Base-by-base conservation (phyloP, 2,797 vertebrate genomes). In the Sebastolobus altivelis region DNA sequence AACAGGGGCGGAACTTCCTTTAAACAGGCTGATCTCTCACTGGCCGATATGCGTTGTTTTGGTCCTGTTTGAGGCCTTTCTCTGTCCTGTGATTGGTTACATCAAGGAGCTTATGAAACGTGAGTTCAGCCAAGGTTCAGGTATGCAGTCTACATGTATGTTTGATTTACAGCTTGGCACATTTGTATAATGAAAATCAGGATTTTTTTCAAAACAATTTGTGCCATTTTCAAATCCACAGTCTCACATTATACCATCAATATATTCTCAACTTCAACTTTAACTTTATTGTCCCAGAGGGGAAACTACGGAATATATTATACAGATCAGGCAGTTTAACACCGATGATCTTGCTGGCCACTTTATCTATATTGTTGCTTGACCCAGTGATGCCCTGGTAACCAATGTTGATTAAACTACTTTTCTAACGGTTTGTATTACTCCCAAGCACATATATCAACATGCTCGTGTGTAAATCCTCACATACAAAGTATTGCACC, bases 31-130 rank as follows among this genome's bases (percentile, higher is more conserved):
- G 18, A 9, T 2, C 38, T 72, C 8, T 72, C 20, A 87, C 63
- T 88, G 66, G 87, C 1, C 20, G 1, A 11, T 0, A 9, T 3
- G 13, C 0, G 2, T 63, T 87, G 79, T 91, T 92, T 89, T 84
- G 76, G 75, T 82, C 2, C 8, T 2, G 5, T 31, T 12, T 3
- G 25, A 12, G 68, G 0, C 1, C 2, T 35, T 11, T 33, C 0
- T 63, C 10, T 55, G 54, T 2, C 9, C 22, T 72, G 1, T 76
- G 65, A 76, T 80, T 85, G 46, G 70, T 66, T 35, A 12, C 3
- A 75, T 8, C 3, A 9, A 3, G 3, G 22, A 0, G 8, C 6
- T 82, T 66, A 80, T n/a, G 3, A 56, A 65, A 76, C 56, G 13
- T 61, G 14, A 5, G 8, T 72, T 66, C 22, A 72, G 6, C 16